phyloP scores from a whole-genome alignment of 2,888 invertebrate genomes.

The Phalera bucephala region DNA sequence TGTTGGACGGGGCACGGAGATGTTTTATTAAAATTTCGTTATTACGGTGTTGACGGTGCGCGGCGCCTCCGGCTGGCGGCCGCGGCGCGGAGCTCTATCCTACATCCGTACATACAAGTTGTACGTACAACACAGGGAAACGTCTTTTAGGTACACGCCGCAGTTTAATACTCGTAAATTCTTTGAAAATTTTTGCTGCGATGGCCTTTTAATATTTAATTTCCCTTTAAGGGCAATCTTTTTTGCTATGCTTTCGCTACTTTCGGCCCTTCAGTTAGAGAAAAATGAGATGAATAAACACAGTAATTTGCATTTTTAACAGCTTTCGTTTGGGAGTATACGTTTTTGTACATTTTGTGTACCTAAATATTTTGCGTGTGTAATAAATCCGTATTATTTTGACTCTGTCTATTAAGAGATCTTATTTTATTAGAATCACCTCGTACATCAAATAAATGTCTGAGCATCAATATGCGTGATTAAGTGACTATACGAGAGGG shows the following conservation, averaged over 20 bases:
- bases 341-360: neutral
- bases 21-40: constrained; percentile 73
- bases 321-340: neutral
- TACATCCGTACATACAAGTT: no score
- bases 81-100: constrained; percentile 19
- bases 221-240: constrained; percentile 59
- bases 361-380: neutral
- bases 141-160: constrained; percentile 50
- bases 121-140: constrained; percentile 36
- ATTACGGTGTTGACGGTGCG: constrained; percentile 58
- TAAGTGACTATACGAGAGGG: no score
- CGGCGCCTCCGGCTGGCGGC: constrained; percentile 32
- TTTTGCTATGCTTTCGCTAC: constrained; percentile 41
- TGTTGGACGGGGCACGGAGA: constrained; percentile 41
- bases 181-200: constrained; percentile 63
- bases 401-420: no score
- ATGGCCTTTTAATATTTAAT: constrained; percentile 77
- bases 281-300: constrained; percentile 37
- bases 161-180: constrained; percentile 68
- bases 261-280: constrained; percentile 36
- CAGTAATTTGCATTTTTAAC: constrained; percentile 12
- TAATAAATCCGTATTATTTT: no score
- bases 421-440: no score
- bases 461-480: neutral
- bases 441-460: no score